Conservation (phyloP, 2,113 vertebrate species). For the Entelurus aequoreus region DNA sequence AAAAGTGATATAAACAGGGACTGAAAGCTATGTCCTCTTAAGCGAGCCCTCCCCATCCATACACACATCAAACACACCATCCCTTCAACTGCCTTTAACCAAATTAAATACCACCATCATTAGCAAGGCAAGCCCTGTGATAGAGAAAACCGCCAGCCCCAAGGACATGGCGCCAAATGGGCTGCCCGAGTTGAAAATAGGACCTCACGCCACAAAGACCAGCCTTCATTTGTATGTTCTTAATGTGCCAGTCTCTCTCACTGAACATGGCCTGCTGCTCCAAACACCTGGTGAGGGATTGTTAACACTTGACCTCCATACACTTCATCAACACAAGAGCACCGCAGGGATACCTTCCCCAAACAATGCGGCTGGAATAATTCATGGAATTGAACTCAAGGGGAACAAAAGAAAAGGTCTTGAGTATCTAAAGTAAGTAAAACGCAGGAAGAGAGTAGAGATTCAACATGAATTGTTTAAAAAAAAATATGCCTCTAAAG, state of each 20-base stretch:
- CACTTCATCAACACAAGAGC: conserved; percentile 63
- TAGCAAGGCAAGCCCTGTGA: conserved; percentile 50
- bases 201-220: conserved; percentile 45
- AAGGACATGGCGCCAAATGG: conserved; percentile 58
- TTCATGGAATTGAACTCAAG: conserved; percentile 26
- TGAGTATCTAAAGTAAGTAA: no score
- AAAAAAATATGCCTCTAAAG: no score
- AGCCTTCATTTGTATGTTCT: conserved; percentile 69
- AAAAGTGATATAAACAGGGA: conserved; percentile 56
- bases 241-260: conserved; percentile 61
- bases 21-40: conserved; percentile 31
- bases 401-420: no score
- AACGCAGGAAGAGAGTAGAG: no score
- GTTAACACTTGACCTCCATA: conserved; percentile 63
- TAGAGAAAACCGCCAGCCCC: conserved; percentile 51
- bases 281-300: conserved; percentile 63
- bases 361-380: conserved; percentile 62
- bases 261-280: conserved; percentile 55
- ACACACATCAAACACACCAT: conserved; percentile 54
- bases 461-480: no score
- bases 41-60: conserved; percentile 47
- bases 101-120: conserved; percentile 69
- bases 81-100: conserved; percentile 62
- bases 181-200: conserved; percentile 58
- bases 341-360: conserved; percentile 57